Base-by-base conservation (phyloP, 2,888 invertebrate genomes). In the Notocelia uddmanniana region DNA sequence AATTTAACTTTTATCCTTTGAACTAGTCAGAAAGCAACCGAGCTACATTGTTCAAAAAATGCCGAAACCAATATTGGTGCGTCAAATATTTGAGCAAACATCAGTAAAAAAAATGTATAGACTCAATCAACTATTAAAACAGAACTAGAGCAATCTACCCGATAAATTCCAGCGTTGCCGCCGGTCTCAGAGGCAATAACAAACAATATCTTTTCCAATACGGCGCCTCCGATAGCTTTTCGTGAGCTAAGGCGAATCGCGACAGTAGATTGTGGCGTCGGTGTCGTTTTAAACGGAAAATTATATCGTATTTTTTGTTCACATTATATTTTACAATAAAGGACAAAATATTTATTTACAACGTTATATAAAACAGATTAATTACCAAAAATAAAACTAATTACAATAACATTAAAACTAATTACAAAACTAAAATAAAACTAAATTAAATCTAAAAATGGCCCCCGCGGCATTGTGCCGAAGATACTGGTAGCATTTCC, bases 121-220 rank as follows among this genome's bases (percentile, higher is more conserved):
- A 83, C 79, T 80, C 78, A 82, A 84, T 85, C 81, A 83, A 80
- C 77, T 83, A 85, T 84, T 83, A 82, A 83, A 83, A 78, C 75
- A 71, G 69, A 79, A 78, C 79, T 75, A 79, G 81, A 79, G 72
- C 82, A 82, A 83, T 83, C 83, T 76, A 77, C 66, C 59, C 68
- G 80, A 83, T 84, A 85, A 81, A 86, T 79, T 77, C 72, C 72
- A 75, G 76, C 73, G 78, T 26, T 48, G 23, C 69, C 21, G 37
- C 41, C 64, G 26, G 81, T 80, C 82, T 81, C 82, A 68, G 75
- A 81, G 82, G 83, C 84, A 85, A 86, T 86, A 85, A 85, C 83
- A 85, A 86, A 87, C 84, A 85, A 85, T 85, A 85, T 83, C 76
- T 82, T 83, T 85, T 84, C 85, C 84, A 81, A 84, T 84, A 83